Evolutionary conservation across 2,113 vertebrate species (phyloP), one percentile per base, ranked within the genome.

Genomic region (Hiodon alosoides): DNA sequence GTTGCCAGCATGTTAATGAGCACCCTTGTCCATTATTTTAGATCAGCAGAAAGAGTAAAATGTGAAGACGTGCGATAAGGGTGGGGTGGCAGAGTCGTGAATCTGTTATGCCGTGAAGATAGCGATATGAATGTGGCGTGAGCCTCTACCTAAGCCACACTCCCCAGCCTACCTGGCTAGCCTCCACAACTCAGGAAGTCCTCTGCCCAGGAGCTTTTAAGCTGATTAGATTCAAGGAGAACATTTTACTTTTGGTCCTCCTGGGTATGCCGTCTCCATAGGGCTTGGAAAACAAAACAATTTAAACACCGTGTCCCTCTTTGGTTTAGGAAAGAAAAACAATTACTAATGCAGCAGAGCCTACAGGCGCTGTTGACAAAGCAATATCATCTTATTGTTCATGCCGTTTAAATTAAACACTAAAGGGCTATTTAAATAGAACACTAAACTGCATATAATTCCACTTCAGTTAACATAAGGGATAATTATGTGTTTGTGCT

Each of bases 1-100:
- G 59, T 60, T 13, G 59, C 59, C 7, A 50, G 10, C 46, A 68
- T 68, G 10, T 31, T 68, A 68, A 68, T 68, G 48, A 68, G 66
- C 9, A 4, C 46, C 47, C n/a, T 4, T 4, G 11, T 16, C 50
- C 9, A 48, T n/a, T 70, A 70, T 17, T 52, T 5, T 46, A 50
- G 52, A 53, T 54, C 68, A 54, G 14, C n/a, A 55, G 4, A 16
- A 14, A 14, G 59, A 60, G 68, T 52, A 50, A 10, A 68, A 68
- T 68, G 46, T 68, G 66, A 9, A 50, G 47, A 46, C 2, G 47
- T 4, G 47, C 66, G 66, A 68, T 68, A 68, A 31, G 5, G 17
- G 66, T 48, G 4, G 7, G 11, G 48, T 13, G 48, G 66, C 66
- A 11, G 66, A 11, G 48, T 7, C 8, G 10, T 48, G 46, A 50